Evolutionary conservation across 2,888 invertebrate species (phyloP), one percentile per base, ranked within the genome.

Genomic region (Melipona beecheii): DNA sequence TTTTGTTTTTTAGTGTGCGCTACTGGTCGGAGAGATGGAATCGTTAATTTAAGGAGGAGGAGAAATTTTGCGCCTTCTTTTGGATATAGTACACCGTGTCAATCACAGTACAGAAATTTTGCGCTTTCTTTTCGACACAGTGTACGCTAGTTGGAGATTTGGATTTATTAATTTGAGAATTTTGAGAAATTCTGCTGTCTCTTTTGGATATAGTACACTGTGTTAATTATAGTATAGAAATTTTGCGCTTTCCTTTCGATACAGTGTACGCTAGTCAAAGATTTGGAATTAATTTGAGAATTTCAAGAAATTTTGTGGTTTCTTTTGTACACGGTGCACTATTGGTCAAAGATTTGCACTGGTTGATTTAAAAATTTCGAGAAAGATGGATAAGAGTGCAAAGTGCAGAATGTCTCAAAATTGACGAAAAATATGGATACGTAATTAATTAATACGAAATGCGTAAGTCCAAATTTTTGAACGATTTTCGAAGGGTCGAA

Each of bases 181-280:
- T 13, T 13, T 11, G 0, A 11, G 5, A n/a, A n/a, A n/a, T n/a
- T n/a, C 13, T n/a, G 9, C 36, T 0, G 0, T 36, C 1, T 36
- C 36, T 36, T 36, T 36, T 36, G 36, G 9, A 36, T 36, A 36
- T 9, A 36, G 36, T 36, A 31, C 31, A 31, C 31, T 36, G 9
- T 31, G 31, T 31, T 31, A 31, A 31, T 31, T 31, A 31, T 31
- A 31, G 31, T 4, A 31, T 17, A 62, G 11, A 11, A 27, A 27
- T 0, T 62, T 65, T 5, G 2, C 0, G 13, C 2, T 2, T 24
- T 58, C 56, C 5, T n/a, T 15, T 5, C 15, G 2, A 5, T 15
- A n/a, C 13, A 58, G n/a, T n/a, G n/a, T n/a, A 5, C 13, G n/a
- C 5, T 15, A 15, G 1, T n/a, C 15, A 5, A 5, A n/a, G 24